These are phyloP conservation scores for Drosophila guanche DNA, from an alignment of 1,140 invertebrate genomes.

Conservation along the genomic window DNA sequence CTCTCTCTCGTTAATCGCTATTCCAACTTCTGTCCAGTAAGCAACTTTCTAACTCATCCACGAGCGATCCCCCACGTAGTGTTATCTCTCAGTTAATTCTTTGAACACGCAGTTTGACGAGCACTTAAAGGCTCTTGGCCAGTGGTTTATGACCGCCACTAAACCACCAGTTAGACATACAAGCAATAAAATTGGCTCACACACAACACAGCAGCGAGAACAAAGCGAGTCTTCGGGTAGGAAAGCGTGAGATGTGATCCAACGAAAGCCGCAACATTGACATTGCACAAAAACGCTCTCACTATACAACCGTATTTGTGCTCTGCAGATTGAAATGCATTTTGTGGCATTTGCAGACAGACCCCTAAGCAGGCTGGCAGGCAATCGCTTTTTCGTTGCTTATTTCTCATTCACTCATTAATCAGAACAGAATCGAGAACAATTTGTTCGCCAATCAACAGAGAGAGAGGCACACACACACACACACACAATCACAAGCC, in stretches of 20 bases:
- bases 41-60: neutral
- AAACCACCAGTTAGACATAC: constrained; percentile 62
- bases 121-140: constrained; percentile 36
- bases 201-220: constrained; percentile 14
- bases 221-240: constrained; percentile 5
- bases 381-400: constrained; percentile 12
- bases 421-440: constrained; percentile 20
- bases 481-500: neutral
- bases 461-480: no score
- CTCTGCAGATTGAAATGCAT: no score
- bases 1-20: no score
- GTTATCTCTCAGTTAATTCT: constrained; percentile 17
- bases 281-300: no score
- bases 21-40: neutral
- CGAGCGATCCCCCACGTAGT: neutral
- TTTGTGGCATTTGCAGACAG: no score
- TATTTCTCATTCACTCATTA: constrained; percentile 22
- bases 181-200: constrained; percentile 24
- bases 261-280: neutral
- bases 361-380: constrained; percentile 11
- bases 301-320: no score
- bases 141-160: constrained; percentile 50
- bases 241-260: neutral
- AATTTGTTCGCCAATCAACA: constrained; percentile 42
- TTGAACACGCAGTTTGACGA: constrained; percentile 13